Evolutionary conservation across 2,888 invertebrate genomes (phyloP).

Genomic region (Lithophane semibrunnea): DNA sequence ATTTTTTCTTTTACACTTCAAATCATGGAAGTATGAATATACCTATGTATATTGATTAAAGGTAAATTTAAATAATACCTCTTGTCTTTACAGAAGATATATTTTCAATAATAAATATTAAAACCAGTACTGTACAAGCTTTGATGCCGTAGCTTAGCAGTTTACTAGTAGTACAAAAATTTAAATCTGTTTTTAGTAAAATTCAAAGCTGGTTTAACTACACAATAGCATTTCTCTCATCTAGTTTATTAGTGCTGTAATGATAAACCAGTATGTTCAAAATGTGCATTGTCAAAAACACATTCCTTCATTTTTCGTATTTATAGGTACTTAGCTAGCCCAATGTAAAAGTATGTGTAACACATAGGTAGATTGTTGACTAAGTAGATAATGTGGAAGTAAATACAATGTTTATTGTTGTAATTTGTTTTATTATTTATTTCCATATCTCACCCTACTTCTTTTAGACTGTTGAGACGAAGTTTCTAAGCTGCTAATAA

Average conservation of each 20-base stretch:
- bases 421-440: constrained; percentile 20
- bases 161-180: constrained; percentile 10
- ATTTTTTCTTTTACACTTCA: background rate
- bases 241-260: constrained; percentile 6
- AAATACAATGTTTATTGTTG: constrained; percentile 59
- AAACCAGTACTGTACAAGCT: background rate
- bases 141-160: constrained; percentile 14
- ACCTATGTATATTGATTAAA: too few relatives aligned
- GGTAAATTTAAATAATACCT: background rate
- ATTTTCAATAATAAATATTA: background rate
- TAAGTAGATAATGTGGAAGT: constrained; percentile 51
- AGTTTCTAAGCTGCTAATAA: background rate
- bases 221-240: constrained; percentile 19
- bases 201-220: background rate
- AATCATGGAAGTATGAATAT: background rate
- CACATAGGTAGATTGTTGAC: constrained; percentile 38
- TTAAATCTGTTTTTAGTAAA: background rate
- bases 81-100: constrained; percentile 9
- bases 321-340: constrained; percentile 31
- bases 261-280: constrained; percentile 8
- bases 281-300: constrained; percentile 52
- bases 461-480: background rate
- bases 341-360: constrained; percentile 39
- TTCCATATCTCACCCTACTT: background rate
- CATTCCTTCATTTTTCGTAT: constrained; percentile 49